phyloP scores from a whole-genome alignment of 2,797 vertebrate species.

The Danio kyathit region DNA sequence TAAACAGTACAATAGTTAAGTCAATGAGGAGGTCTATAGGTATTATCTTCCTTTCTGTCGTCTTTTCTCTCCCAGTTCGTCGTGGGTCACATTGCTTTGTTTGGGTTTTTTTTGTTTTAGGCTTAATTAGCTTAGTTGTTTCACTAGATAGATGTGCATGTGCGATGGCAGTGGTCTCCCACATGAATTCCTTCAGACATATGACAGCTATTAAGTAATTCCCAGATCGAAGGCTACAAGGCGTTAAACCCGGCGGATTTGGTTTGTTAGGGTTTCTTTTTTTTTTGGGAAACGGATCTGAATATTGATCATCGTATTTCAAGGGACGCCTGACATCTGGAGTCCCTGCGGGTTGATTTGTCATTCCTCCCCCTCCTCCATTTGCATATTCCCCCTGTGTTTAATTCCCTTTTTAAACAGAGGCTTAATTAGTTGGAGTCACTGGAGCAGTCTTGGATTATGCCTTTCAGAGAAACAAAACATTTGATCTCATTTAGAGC shows the following conservation, averaged over 20 bases:
- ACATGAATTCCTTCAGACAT: conserved; percentile 66
- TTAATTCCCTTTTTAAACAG: conserved; percentile 65
- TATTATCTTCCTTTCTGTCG: conserved; percentile 26
- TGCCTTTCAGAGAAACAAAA: conserved; percentile 56
- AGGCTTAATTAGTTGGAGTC: conserved; percentile 61
- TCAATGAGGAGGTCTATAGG: neutral
- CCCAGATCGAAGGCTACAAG: conserved; percentile 69
- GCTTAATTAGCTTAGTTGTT: conserved; percentile 52
- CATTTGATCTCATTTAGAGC: conserved; percentile 58
- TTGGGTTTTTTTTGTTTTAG: conserved; percentile 35
- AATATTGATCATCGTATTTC: conserved; percentile 51
- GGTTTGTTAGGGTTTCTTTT: conserved; percentile 11
- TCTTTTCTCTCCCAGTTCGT: conserved; percentile 13
- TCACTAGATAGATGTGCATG: conserved; percentile 66
- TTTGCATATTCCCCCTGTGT: conserved; percentile 62
- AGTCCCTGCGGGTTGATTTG: conserved; percentile 56
- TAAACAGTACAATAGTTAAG: conserved; percentile 11
- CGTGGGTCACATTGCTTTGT: conserved; percentile 38
- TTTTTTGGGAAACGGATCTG: conserved; percentile 14
- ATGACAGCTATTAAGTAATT: conserved; percentile 75
- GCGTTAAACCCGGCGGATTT: conserved; percentile 14
- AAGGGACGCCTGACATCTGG: conserved; percentile 36
- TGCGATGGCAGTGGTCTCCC: conserved; percentile 60
- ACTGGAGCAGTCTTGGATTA: conserved; percentile 61
- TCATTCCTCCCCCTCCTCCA: conserved; percentile 36